Evolutionary conservation across 2,888 invertebrate species (phyloP).

Genomic region (Schizotus pectinicornis): DNA sequence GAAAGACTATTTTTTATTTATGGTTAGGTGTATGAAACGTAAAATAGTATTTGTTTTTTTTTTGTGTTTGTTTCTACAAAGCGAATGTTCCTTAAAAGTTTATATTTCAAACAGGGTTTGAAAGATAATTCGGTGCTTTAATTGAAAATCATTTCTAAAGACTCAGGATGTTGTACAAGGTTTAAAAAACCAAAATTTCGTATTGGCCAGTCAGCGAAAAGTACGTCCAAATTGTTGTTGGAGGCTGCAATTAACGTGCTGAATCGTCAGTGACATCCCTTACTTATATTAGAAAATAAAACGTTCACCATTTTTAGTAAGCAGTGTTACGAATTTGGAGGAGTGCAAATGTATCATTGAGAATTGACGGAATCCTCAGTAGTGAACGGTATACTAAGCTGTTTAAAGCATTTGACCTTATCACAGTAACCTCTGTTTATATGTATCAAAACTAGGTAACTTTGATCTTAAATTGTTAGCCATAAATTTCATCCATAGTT

Average conservation of each 20-base stretch:
- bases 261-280: too few relatives aligned
- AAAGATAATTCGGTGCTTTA: neutral
- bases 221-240: too few relatives aligned
- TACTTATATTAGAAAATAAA: too few relatives aligned
- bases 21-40: neutral
- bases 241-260: too few relatives aligned
- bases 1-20: neutral
- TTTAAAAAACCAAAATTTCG: neutral
- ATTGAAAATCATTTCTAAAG: neutral
- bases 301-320: too few relatives aligned
- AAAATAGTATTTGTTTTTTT: neutral
- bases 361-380: slow-evolving; percentile 1
- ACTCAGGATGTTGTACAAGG: neutral
- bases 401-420: slow-evolving; percentile 1
- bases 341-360: slow-evolving; percentile 8
- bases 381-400: slow-evolving; percentile 2
- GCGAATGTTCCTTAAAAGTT: neutral
- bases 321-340: neutral
- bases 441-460: too few relatives aligned
- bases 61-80: neutral
- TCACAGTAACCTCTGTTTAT: neutral
- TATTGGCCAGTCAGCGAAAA: too few relatives aligned
- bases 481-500: too few relatives aligned
- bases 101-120: neutral
- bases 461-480: too few relatives aligned